Conservation (phyloP, 2,888 invertebrate genomes). For the Parnassius mnemosyne region DNA sequence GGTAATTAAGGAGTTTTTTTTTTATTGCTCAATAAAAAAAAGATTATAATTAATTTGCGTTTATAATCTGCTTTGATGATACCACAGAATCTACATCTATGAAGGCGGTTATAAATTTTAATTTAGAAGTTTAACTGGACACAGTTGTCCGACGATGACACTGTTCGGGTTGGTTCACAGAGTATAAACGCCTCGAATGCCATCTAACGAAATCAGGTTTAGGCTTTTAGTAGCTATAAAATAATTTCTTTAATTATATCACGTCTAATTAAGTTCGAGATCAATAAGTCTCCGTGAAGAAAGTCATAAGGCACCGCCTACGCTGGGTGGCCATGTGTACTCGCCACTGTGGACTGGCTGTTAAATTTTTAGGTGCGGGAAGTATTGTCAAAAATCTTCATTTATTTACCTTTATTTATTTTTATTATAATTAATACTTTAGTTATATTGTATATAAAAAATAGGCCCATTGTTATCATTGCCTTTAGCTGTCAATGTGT, state of each 20-base stretch:
- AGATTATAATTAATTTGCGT: slow-evolving; percentile 6
- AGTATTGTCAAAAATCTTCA: no score
- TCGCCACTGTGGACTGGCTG: not conserved
- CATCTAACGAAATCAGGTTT: slow-evolving; percentile 28
- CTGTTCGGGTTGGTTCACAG: slow-evolving; percentile 3
- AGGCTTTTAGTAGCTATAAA: slow-evolving; percentile 31
- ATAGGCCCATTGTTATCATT: no score
- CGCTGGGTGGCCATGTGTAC: slow-evolving; percentile 17
- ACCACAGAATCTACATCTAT: slow-evolving; percentile 1
- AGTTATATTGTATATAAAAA: no score
- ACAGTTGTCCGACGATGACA: not conserved
- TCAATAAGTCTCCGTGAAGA: slow-evolving; percentile 37
- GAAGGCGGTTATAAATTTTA: slow-evolving; percentile 13
- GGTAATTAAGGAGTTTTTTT: no score
- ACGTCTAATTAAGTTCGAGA: slow-evolving; percentile 38
- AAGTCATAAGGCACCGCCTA: slow-evolving; percentile 42
- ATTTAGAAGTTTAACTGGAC: slow-evolving; percentile 16
- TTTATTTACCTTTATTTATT: no score
- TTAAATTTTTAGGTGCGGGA: not conserved
- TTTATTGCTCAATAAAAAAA: not conserved
- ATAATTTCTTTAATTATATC: slow-evolving; percentile 40
- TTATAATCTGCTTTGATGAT: slow-evolving; percentile 6
- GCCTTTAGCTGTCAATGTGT: no score
- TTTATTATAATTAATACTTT: no score
- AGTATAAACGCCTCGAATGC: slow-evolving; percentile 5